A percentile compares a stretch with the other conserved stretches of the same genome.
These are phyloP conservation scores for Euzophera pinguis DNA, from an alignment of 2,888 invertebrate species.

Conservation along the genomic window DNA sequence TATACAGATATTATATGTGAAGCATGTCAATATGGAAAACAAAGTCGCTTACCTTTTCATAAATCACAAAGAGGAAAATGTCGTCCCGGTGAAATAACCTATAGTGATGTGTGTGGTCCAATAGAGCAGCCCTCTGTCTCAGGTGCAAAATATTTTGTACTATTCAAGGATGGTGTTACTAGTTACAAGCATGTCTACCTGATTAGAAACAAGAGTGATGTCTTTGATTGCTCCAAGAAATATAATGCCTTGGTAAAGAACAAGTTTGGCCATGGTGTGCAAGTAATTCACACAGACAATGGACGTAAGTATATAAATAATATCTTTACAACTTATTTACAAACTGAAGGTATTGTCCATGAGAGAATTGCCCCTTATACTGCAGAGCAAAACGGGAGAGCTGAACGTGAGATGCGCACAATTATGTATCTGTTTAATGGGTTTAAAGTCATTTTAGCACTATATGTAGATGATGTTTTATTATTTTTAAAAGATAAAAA, in stretches of 20 bases:
- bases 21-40: not conserved
- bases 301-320: not conserved
- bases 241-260: slow-evolving; percentile 17
- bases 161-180: slow-evolving; percentile 23
- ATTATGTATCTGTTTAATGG: slow-evolving; percentile 22
- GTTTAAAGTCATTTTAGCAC: slow-evolving; percentile 25
- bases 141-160: slow-evolving; percentile 24
- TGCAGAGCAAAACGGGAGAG: not conserved
- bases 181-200: slow-evolving; percentile 21
- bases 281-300: not conserved
- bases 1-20: not conserved
- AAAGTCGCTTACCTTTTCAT: slow-evolving; percentile 14
- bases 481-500: slow-evolving; percentile 20
- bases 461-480: slow-evolving; percentile 34
- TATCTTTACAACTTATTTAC: slow-evolving; percentile 6
- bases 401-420: not conserved
- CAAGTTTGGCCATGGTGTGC: not conserved
- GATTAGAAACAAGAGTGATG: slow-evolving; percentile 24
- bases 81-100: not conserved
- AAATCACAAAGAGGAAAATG: not conserved
- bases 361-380: slow-evolving; percentile 13
- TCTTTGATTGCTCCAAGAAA: slow-evolving; percentile 18
- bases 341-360: slow-evolving; percentile 19
- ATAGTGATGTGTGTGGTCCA: slow-evolving; percentile 19
- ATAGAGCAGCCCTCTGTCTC: slow-evolving; percentile 17